Evolutionary conservation across 2,888 invertebrate species (phyloP), one percentile per base, ranked within the genome.

Genomic region (Coelinius sp.): DNA sequence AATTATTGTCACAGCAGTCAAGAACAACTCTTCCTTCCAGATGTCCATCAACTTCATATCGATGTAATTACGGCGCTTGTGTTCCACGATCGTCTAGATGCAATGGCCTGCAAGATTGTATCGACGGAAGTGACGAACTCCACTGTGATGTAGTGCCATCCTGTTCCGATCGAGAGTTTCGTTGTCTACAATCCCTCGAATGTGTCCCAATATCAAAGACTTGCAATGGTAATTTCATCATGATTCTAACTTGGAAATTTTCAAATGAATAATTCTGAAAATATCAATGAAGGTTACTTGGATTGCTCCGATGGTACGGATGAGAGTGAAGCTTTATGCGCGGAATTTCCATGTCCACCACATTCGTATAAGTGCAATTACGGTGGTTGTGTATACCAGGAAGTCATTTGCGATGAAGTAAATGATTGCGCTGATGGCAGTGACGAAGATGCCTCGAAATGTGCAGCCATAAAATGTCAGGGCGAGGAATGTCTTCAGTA

Each of bases 31-130:
- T 53, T 25, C 22, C 67, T 44, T 67, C 41, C 49, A 84, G 84
- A 10, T 84, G 84, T 71, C 82, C 84, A 6, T 41, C 35, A 4
- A 67, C 75, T 1, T 75, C 71, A 65, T 83, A 80, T 65, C 79
- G 79, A 73, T 84, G 84, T 68, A 74, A 74, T 20, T 84, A 84
- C 67, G 84, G 84, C n/a, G 84, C 83, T 5, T 84, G 84, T 69
- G 74, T 81, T 14, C 49, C 72, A 6, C 79, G 77, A 62, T 71
- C 31, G 4, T 49, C 63, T 4, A 79, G 83, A 12, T 84, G 84
- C 71, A 73, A 84, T 38, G 84, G 82, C 59, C 56, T 77, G 20
- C 68, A 75, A 20, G 79, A 84, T 74, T 84, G 84, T 25, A 41
- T 78, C 1, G 84, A 84, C 38, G 82, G 77, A 1, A 83, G 83